Conservation (phyloP, 1,140 invertebrate species). For the Phocides pigmalion region DNA sequence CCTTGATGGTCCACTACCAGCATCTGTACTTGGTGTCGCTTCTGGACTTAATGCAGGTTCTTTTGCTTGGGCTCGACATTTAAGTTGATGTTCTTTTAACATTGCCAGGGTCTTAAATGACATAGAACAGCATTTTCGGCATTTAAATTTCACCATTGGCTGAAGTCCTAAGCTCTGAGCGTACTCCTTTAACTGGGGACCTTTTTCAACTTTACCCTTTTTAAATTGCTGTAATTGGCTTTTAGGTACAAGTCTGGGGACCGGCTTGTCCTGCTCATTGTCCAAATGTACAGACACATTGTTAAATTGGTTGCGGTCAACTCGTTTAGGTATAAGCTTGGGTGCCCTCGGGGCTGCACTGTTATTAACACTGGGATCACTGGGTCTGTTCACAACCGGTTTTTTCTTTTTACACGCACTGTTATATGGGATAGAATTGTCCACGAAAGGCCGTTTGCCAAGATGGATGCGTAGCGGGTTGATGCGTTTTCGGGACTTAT, state of each 20-base stretch:
- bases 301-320: conserved; percentile 64
- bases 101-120: conserved; percentile 85
- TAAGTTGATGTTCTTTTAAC: conserved; percentile 86
- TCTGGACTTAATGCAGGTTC: conserved; percentile 69
- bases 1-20: conserved; percentile 82
- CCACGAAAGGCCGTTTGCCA: conserved; percentile 74
- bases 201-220: conserved; percentile 74
- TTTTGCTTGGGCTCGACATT: conserved; percentile 82
- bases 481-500: conserved; percentile 68
- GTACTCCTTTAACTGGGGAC: conserved; percentile 83
- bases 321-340: conserved; percentile 68
- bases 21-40: conserved; percentile 57
- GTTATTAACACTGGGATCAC: conserved; percentile 59
- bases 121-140: conserved; percentile 86
- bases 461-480: conserved; percentile 76
- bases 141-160: conserved; percentile 87
- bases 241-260: conserved; percentile 76
- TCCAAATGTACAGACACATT: conserved; percentile 59
- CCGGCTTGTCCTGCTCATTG: conserved; percentile 73
- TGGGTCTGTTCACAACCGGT: conserved; percentile 55
- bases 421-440: conserved; percentile 60
- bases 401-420: conserved; percentile 66
- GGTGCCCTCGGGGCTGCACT: conserved; percentile 58
- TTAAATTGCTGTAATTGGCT: conserved; percentile 74
- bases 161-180: conserved; percentile 88